These are phyloP conservation scores for Formica selysi DNA, from an alignment of 1,140 invertebrate species.

Conservation along the genomic window DNA sequence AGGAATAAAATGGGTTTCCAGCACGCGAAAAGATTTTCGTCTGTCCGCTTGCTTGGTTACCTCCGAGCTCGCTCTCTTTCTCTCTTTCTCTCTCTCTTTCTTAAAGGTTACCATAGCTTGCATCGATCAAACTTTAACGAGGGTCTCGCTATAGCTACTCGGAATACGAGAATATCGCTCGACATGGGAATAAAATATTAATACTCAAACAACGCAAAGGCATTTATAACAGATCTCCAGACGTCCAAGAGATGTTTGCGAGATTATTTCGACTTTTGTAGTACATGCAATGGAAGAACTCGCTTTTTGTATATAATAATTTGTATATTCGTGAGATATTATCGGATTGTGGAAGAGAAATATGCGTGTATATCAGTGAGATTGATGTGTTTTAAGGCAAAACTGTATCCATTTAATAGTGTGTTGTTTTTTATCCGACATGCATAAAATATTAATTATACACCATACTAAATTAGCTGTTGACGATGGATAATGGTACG, in stretches of 20 bases:
- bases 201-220: not conserved
- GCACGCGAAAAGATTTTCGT: conserved; percentile 61
- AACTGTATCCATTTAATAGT: not conserved
- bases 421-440: not conserved
- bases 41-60: not conserved
- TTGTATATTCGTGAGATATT: not conserved
- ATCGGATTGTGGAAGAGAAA: not conserved
- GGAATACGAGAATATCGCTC: conserved; percentile 31
- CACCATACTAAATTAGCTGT: conserved; percentile 14
- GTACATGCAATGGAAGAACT: not conserved
- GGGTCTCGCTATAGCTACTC: not conserved
- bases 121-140: conserved; percentile 62
- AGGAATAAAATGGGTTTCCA: conserved; percentile 61
- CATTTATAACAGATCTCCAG: not conserved
- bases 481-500: conserved; percentile 10
- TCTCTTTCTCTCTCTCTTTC: not conserved
- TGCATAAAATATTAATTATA: conserved; percentile 32
- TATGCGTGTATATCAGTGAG: not conserved
- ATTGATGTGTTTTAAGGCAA: not conserved
- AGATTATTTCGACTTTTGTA: not conserved
- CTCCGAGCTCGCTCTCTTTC: conserved; percentile 19
- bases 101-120: conserved; percentile 52
- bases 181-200: not conserved
- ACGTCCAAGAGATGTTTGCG: not conserved
- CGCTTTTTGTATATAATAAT: not conserved